Evolutionary conservation across 2,888 invertebrate species (phyloP).

Genomic region (Epirrhoe tristata): DNA sequence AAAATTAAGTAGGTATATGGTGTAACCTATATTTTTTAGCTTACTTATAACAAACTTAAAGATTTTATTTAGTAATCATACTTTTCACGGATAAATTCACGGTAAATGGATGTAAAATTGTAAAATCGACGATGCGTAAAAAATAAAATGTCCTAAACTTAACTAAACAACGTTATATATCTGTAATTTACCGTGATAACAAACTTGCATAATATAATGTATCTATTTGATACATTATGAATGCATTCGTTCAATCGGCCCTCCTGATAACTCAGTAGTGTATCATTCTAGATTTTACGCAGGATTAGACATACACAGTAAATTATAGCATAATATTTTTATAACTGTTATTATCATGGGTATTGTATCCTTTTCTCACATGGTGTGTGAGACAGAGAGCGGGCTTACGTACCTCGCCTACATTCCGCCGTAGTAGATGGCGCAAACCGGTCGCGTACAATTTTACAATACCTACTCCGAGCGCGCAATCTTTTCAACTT

Average conservation of each 20-base stretch:
- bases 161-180: background rate
- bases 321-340: constrained; percentile 20
- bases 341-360: constrained; percentile 6
- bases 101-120: too few relatives aligned
- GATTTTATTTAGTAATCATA: too few relatives aligned
- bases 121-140: background rate
- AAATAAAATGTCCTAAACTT: background rate
- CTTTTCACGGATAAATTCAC: too few relatives aligned
- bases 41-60: too few relatives aligned
- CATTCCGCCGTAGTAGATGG: constrained; percentile 67
- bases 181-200: background rate
- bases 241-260: constrained; percentile 6
- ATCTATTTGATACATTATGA: background rate
- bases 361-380: constrained; percentile 9
- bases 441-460: constrained; percentile 65
- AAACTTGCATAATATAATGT: too few relatives aligned
- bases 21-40: too few relatives aligned
- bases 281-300: constrained; percentile 49
- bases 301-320: constrained; percentile 35
- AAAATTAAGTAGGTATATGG: too few relatives aligned
- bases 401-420: constrained; percentile 39
- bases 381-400: constrained; percentile 29
- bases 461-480: constrained; percentile 38
- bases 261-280: constrained; percentile 1
- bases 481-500: constrained; percentile 59